phyloP scores from a whole-genome alignment of 2,113 vertebrate genomes.

The Camelus dromedarius region DNA sequence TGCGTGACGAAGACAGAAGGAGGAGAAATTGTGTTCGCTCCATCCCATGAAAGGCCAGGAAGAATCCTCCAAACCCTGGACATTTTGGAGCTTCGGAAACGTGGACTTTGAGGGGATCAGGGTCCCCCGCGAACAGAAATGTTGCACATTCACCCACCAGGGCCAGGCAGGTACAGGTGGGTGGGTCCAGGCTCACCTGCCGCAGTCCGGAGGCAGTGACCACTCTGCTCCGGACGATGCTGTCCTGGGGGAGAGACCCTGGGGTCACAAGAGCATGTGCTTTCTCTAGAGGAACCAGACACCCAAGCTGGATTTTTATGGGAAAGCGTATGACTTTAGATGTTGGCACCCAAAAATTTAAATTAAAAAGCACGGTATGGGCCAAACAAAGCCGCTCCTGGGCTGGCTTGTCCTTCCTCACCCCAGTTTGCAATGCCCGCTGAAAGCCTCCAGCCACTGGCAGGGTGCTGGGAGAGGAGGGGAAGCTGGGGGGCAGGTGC shows the following conservation, averaged over 20 bases:
- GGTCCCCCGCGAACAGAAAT: background rate
- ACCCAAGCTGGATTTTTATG: background rate
- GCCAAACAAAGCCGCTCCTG: background rate
- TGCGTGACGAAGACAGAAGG: background rate
- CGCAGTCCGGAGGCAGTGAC: accelerated
- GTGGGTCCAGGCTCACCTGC: too few species aligned
- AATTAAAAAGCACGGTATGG: background rate
- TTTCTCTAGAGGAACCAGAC: background rate
- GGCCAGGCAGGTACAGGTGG: background rate
- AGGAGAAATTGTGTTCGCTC: accelerated
- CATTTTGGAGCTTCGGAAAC: background rate
- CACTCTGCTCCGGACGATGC: accelerated
- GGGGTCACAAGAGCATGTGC: too few species aligned
- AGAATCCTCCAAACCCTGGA: background rate
- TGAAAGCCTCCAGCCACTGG: background rate
- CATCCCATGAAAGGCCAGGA: background rate
- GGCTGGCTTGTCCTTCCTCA: background rate
- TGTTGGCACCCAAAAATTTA: background rate
- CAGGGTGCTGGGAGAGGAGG: accelerated
- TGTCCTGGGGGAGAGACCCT: background rate
- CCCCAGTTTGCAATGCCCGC: too few species aligned
- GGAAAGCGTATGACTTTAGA: background rate
- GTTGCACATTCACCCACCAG: accelerated
- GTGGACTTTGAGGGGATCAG: too few species aligned
- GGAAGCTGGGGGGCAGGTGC: accelerated